Conservation (phyloP, 2,113 vertebrate genomes). For the Burhinus oedicnemus region DNA sequence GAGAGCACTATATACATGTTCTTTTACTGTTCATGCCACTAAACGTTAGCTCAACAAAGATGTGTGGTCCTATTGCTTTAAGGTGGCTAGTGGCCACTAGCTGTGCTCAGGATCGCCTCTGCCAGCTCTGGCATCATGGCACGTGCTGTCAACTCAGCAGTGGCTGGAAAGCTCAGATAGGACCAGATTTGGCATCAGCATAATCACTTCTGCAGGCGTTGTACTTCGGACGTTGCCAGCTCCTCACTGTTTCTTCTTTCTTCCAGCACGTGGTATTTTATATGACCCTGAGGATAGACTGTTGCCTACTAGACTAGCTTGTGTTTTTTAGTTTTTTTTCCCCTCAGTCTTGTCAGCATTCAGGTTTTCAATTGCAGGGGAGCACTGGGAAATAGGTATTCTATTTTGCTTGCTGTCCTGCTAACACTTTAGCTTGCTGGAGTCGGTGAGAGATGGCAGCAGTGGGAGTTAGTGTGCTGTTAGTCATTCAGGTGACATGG, state of each 20-base stretch:
- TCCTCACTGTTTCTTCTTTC: background rate
- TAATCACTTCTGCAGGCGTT: background rate
- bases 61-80: background rate
- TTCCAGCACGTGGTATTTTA: background rate
- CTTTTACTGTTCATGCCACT: fast-evolving
- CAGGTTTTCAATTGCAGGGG: background rate
- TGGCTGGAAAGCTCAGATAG: conserved; percentile 17
- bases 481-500: background rate
- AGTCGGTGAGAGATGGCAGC: background rate
- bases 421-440: background rate
- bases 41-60: background rate
- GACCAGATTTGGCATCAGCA: conserved; percentile 25
- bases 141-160: conserved; percentile 35
- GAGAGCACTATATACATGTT: background rate
- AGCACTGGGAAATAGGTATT: background rate
- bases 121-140: background rate
- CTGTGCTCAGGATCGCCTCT: background rate
- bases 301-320: background rate
- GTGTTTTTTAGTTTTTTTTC: background rate
- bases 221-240: background rate
- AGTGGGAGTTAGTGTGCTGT: background rate
- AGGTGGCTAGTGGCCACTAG: background rate
- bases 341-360: background rate
- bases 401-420: background rate
- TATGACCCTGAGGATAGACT: background rate